Evolutionary conservation across 2,113 vertebrate species (phyloP).

Genomic region (Anarrhichthys ocellatus): DNA sequence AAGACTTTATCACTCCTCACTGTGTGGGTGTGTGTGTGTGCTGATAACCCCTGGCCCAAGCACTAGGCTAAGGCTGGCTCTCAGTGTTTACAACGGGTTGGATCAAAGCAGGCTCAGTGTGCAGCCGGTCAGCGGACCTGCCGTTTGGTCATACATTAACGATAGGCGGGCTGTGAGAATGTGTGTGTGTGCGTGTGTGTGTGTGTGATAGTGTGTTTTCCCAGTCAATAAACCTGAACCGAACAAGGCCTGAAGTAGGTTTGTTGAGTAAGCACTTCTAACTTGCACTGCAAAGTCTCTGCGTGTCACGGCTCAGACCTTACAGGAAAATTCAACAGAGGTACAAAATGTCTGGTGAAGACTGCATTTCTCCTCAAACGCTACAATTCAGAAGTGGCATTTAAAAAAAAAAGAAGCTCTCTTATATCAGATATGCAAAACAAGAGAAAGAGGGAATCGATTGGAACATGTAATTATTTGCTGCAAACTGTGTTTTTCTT

Average conservation of each 20-base stretch:
- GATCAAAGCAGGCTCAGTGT: constrained; percentile 86
- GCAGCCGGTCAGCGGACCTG: constrained; percentile 82
- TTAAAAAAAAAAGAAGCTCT: neutral
- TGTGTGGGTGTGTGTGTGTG: constrained; percentile 64
- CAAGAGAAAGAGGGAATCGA: neutral
- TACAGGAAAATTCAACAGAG: neutral
- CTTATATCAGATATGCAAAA: neutral
- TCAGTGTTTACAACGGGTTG: constrained; percentile 71
- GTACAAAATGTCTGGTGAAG: neutral
- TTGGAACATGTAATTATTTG: neutral
- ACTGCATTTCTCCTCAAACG: neutral
- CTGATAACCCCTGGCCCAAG: constrained; percentile 78
- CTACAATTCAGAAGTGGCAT: neutral
- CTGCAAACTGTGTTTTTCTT: neutral
- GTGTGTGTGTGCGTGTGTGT: constrained; percentile 27
- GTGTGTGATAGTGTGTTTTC: constrained; percentile 31
- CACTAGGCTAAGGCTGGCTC: constrained; percentile 50
- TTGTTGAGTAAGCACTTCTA: constrained; percentile 60
- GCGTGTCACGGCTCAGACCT: neutral
- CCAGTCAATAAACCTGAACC: constrained; percentile 74
- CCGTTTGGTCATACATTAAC: constrained; percentile 84
- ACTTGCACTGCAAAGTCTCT: constrained; percentile 13
- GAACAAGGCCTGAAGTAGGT: constrained; percentile 73
- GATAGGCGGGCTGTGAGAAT: constrained; percentile 46
- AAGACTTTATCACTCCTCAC: constrained; percentile 83